These are phyloP conservation scores for Drosophila tristis DNA, from an alignment of 1,140 invertebrate species.

Conservation along the genomic window DNA sequence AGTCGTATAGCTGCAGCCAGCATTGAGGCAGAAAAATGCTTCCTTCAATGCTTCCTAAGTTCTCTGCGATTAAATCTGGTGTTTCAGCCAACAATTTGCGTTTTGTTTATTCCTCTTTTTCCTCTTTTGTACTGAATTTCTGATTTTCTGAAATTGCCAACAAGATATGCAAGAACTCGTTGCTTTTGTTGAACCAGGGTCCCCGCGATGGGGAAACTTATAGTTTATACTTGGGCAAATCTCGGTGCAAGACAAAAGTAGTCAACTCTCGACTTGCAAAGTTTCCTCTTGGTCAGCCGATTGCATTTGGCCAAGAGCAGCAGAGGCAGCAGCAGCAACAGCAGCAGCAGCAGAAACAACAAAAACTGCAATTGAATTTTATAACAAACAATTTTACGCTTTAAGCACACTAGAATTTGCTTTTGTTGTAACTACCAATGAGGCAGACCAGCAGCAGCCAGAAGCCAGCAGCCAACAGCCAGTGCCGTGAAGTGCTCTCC, in stretches of 20 bases:
- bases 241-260: slow-evolving; percentile 65
- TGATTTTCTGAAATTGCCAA: slow-evolving; percentile 1
- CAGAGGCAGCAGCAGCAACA: slow-evolving; percentile 14
- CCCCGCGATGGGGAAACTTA: slow-evolving; percentile 31
- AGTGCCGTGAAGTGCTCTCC: slow-evolving; percentile 29
- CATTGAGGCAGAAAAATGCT: slow-evolving; percentile 3
- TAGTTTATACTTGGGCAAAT: slow-evolving; percentile 47
- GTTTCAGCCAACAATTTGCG: slow-evolving; percentile 17
- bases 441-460: slow-evolving; percentile 12
- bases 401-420: slow-evolving; percentile 67
- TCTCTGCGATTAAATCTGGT: not conserved
- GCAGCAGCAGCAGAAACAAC: slow-evolving; percentile 13
- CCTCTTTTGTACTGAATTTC: not conserved
- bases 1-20: slow-evolving; percentile 12
- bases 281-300: slow-evolving; percentile 51
- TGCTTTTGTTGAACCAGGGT: slow-evolving; percentile 11
- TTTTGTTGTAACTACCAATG: slow-evolving; percentile 46
- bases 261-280: slow-evolving; percentile 46
- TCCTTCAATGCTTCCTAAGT: too few relatives aligned
- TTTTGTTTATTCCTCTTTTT: slow-evolving; percentile 16
- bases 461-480: not conserved
- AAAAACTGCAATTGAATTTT: slow-evolving; percentile 73
- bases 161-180: slow-evolving; percentile 36
- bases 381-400: slow-evolving; percentile 82
- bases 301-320: slow-evolving; percentile 64